Conservation (phyloP, 2,888 invertebrate genomes). For the Eristalis arbustorum region DNA sequence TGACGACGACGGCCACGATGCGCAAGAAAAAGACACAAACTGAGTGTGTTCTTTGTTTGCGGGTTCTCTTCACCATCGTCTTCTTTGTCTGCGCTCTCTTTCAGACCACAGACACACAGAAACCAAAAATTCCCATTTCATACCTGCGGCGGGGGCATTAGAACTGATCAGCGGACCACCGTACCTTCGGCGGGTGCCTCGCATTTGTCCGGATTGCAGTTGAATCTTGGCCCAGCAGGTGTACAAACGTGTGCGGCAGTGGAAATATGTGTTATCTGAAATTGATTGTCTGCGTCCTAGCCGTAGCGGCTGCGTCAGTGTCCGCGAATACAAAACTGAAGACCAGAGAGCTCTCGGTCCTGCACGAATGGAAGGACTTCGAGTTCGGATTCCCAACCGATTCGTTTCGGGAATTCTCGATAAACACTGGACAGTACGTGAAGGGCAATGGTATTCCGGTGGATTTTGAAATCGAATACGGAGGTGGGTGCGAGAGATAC, state of each 20-base stretch:
- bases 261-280: constrained; percentile 20
- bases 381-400: constrained; percentile 84
- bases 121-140: neutral
- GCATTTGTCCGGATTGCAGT: neutral
- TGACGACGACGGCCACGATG: neutral
- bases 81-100: neutral
- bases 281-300: constrained; percentile 5
- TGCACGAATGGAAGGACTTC: constrained; percentile 85
- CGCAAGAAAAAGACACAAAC: neutral
- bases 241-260: constrained; percentile 24
- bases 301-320: neutral
- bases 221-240: constrained; percentile 27
- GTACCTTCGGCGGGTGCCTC: neutral
- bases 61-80: neutral
- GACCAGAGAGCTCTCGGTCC: constrained; percentile 72
- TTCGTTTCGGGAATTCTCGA: constrained; percentile 79
- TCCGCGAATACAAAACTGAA: constrained; percentile 20
- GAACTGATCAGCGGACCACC: neutral
- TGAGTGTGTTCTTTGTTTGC: neutral
- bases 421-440: constrained; percentile 81
- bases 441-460: constrained; percentile 84
- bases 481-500: constrained; percentile 69
- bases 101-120: neutral
- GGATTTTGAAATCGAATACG: constrained; percentile 77
- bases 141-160: neutral